phyloP scores from a whole-genome alignment of 2,113 vertebrate species.

The Phycodurus eques region DNA sequence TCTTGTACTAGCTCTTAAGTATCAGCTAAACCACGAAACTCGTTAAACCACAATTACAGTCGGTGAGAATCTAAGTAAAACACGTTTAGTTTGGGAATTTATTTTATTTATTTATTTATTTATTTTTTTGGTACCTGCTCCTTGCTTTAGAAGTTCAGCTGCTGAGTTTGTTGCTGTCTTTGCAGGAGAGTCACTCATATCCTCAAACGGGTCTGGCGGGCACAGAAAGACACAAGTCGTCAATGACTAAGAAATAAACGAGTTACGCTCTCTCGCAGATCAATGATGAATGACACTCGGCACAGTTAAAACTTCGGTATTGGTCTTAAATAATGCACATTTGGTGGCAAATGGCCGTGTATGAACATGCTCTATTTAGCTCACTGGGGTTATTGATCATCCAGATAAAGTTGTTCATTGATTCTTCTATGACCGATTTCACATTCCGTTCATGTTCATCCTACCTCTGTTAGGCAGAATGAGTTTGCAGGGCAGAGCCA shows the following conservation, averaged over 20 bases:
- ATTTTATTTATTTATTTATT: no score
- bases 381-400: background rate
- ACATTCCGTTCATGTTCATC: background rate
- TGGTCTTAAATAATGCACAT: no score
- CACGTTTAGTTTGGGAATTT: background rate
- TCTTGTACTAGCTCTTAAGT: no score
- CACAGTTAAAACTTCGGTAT: no score
- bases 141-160: conserved; percentile 89
- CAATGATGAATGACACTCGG: background rate
- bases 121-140: conserved; percentile 79
- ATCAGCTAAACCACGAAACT: background rate
- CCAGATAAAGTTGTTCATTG: background rate
- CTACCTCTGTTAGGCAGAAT: conserved; percentile 91
- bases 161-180: conserved; percentile 88
- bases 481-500: conserved; percentile 92
- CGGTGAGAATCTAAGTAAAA: background rate
- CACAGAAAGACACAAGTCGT: background rate
- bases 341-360: background rate
- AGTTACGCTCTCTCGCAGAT: background rate
- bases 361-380: background rate
- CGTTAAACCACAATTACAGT: background rate
- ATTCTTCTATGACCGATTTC: background rate
- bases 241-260: background rate
- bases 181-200: conserved; percentile 71
- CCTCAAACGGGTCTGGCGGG: conserved; percentile 83